These are phyloP conservation scores for Caenorhabditis inopinata DNA, from an alignment of 1,140 invertebrate genomes.

Conservation along the genomic window DNA sequence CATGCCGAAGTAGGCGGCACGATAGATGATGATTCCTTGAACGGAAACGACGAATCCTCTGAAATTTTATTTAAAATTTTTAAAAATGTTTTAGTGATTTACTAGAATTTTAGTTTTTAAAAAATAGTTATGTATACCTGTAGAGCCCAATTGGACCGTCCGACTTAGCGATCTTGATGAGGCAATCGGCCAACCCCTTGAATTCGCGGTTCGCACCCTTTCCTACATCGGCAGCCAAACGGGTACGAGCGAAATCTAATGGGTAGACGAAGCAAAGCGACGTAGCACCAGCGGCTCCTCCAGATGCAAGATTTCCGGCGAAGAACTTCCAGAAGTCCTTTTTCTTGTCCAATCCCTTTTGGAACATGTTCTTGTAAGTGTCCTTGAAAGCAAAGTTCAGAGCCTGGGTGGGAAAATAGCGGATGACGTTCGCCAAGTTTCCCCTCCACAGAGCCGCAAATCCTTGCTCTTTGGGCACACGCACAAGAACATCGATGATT, in stretches of 20 bases:
- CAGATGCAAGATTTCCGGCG: slow-evolving; percentile 70
- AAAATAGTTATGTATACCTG: too few species aligned
- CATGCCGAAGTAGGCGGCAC: slow-evolving; percentile 68
- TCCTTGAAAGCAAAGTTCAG: slow-evolving; percentile 66
- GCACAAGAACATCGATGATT: slow-evolving; percentile 55
- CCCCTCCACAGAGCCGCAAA: slow-evolving; percentile 55
- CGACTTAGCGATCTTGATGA: slow-evolving; percentile 67
- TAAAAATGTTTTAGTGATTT: too few species aligned
- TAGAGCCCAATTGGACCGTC: slow-evolving; percentile 67
- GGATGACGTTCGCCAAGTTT: slow-evolving; percentile 59
- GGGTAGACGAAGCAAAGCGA: slow-evolving; percentile 68
- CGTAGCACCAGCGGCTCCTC: slow-evolving; percentile 67
- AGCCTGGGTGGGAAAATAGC: slow-evolving; percentile 63
- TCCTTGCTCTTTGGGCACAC: slow-evolving; percentile 56
- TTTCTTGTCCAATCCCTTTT: slow-evolving; percentile 79
- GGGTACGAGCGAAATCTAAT: slow-evolving; percentile 67
- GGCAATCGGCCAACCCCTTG: slow-evolving; percentile 67
- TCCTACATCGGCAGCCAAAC: slow-evolving; percentile 66
- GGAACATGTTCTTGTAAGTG: slow-evolving; percentile 64
- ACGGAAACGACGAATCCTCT: slow-evolving; percentile 68
- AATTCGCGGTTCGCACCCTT: slow-evolving; percentile 65
- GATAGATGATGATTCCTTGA: slow-evolving; percentile 68
- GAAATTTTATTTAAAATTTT: too few species aligned
- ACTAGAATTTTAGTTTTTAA: too few species aligned
- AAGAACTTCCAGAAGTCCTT: slow-evolving; percentile 85